Conservation (phyloP, 2,113 vertebrate genomes). For the Theristicus caerulescens region DNA sequence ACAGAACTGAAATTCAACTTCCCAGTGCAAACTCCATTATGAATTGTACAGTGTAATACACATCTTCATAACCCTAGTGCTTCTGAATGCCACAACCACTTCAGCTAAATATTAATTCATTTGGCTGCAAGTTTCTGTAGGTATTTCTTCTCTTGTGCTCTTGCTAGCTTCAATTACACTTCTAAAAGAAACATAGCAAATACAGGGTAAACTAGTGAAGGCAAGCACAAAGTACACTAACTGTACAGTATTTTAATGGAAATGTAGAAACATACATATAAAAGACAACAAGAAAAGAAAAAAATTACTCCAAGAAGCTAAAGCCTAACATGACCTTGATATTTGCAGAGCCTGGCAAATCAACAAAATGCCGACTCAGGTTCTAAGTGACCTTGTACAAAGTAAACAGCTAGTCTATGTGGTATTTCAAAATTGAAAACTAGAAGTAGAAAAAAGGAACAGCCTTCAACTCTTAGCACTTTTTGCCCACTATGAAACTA, state of each 20-base stretch:
- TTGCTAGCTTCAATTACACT: neutral
- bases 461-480: neutral
- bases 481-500: slow-evolving; percentile 51
- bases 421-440: slow-evolving; percentile 56
- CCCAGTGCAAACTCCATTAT: neutral
- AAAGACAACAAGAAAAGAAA: neutral
- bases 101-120: neutral
- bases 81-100: neutral
- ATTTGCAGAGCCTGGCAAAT: slow-evolving; percentile 55
- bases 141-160: neutral
- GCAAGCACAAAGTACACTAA: neutral
- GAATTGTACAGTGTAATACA: neutral
- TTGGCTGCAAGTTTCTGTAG: neutral
- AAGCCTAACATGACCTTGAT: slow-evolving; percentile 41
- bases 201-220: neutral
- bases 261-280: neutral
- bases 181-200: neutral
- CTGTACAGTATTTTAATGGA: neutral
- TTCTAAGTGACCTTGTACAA: slow-evolving; percentile 56
- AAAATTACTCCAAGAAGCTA: slow-evolving; percentile 15
- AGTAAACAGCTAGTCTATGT: slow-evolving; percentile 40
- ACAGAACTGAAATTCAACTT: neutral
- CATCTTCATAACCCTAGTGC: neutral
- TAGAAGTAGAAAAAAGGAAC: slow-evolving; percentile 61
- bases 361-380: slow-evolving; percentile 50